Percentiles rank a stretch among this genome's conserved stretches.
phyloP scores from a whole-genome alignment of 2,888 invertebrate species.

The Pseudanteris insignis region DNA sequence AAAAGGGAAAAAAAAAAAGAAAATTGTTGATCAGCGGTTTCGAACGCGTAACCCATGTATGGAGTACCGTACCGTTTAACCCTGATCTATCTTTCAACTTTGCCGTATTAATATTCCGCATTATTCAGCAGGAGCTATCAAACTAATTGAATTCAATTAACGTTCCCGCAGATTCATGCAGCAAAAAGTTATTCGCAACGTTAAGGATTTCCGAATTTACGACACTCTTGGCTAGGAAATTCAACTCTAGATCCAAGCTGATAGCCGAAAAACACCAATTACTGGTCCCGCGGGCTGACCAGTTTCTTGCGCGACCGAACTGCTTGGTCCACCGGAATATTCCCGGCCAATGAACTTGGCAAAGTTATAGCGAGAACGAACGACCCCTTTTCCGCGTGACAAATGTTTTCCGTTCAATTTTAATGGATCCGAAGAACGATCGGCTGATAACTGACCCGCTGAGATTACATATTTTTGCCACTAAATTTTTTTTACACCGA shows the following conservation, averaged over 20 bases:
- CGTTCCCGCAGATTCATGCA: too few species aligned
- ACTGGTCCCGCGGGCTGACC: slow-evolving; percentile 16
- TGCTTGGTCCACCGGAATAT: slow-evolving; percentile 22
- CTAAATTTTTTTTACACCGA: too few species aligned
- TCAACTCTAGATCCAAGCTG: slow-evolving; percentile 5
- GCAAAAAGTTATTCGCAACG: not conserved
- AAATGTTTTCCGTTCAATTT: slow-evolving; percentile 7
- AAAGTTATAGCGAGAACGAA: slow-evolving; percentile 20
- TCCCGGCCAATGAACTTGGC: slow-evolving; percentile 20
- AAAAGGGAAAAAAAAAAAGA: too few species aligned
- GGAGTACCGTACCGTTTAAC: too few species aligned
- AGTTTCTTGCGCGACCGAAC: slow-evolving; percentile 15
- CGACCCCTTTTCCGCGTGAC: slow-evolving; percentile 10
- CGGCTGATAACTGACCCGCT: too few species aligned
- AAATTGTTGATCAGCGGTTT: too few species aligned
- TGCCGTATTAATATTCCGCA: too few species aligned
- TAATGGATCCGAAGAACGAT: slow-evolving; percentile 13
- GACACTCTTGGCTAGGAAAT: slow-evolving; percentile 4
- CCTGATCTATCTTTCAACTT: too few species aligned
- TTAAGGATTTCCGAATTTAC: not conserved
- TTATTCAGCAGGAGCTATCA: too few species aligned
- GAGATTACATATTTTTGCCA: too few species aligned
- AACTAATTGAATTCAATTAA: too few species aligned
- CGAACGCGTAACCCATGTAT: too few species aligned
- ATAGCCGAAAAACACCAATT: slow-evolving; percentile 15